phyloP scores from a whole-genome alignment of 2,888 invertebrate species.

The Spodoptera exigua region DNA sequence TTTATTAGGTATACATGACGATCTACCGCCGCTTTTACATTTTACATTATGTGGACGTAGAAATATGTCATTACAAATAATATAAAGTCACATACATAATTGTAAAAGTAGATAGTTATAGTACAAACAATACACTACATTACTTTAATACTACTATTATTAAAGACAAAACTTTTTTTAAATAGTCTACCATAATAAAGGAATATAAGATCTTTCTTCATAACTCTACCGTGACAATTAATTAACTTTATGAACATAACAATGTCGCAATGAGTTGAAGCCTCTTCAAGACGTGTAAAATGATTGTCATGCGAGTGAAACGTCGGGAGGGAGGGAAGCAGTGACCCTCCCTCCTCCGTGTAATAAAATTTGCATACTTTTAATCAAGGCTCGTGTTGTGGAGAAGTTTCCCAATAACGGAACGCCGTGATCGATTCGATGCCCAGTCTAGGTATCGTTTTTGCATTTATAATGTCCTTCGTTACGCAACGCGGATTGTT shows the following conservation, averaged over 20 bases:
- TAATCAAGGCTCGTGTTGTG: conserved; percentile 90
- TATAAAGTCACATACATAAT: no score
- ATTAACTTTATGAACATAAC: no score
- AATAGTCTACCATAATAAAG: no score
- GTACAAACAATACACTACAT: no score
- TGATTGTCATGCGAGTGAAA: conserved; percentile 68
- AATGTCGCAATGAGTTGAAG: conserved; percentile 1
- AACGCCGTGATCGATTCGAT: conserved; percentile 85
- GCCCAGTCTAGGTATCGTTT: conserved; percentile 73
- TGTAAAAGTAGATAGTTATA: no score
- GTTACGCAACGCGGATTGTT: conserved; percentile 36
- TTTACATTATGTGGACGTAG: conserved; percentile 15
- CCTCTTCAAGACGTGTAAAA: conserved; percentile 55
- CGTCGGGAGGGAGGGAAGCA: conserved; percentile 66
- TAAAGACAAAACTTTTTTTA: no score
- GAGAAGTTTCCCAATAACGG: conserved; percentile 90
- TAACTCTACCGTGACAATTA: no score
- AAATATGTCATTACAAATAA: no score
- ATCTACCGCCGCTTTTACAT: conserved; percentile 23
- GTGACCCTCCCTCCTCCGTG: conserved; percentile 78
- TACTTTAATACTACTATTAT: no score
- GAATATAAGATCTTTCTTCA: no score
- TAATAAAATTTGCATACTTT: conserved; percentile 90
- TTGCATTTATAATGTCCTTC: conserved; percentile 69
- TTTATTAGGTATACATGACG: conserved; percentile 77